Evolutionary conservation across 2,113 vertebrate genomes (phyloP).

Genomic region (Eretmochelys imbricata): DNA sequence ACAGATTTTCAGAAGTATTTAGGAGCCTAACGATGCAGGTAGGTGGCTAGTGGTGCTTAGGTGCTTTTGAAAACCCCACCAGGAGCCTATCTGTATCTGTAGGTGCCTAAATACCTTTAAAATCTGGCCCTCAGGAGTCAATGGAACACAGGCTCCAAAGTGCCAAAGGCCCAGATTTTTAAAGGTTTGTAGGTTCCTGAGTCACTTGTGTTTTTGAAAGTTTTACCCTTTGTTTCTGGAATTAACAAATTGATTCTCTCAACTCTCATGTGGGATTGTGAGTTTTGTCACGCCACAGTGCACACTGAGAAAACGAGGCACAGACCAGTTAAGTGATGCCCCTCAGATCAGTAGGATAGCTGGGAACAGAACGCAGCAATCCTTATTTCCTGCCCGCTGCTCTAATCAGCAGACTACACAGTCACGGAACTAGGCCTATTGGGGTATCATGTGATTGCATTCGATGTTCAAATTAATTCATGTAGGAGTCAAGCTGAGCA

Average conservation of each 20-base stretch:
- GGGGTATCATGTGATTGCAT: background rate
- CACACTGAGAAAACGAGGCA: background rate
- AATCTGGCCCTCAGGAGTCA: background rate
- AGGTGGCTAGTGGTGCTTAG: background rate
- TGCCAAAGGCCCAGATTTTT: background rate
- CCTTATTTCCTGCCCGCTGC: background rate
- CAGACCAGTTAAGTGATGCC: background rate
- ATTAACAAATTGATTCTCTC: background rate
- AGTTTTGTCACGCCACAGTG: background rate
- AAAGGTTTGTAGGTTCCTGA: background rate
- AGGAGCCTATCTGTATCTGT: background rate
- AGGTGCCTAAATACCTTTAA: background rate
- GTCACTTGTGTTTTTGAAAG: background rate
- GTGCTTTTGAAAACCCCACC: background rate
- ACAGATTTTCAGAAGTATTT: background rate
- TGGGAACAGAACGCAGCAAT: background rate
- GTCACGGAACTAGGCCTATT: fast-evolving
- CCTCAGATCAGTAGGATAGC: background rate
- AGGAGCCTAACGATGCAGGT: background rate
- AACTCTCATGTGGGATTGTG: background rate
- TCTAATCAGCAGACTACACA: background rate
- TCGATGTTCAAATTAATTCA: background rate
- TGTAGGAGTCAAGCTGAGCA: background rate
- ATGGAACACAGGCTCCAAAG: background rate
- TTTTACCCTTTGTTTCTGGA: background rate